A percentile compares a stretch with the other conserved stretches of the same genome.
phyloP scores from a whole-genome alignment of 2,888 invertebrate genomes.

The Phanerotoma sp. region DNA sequence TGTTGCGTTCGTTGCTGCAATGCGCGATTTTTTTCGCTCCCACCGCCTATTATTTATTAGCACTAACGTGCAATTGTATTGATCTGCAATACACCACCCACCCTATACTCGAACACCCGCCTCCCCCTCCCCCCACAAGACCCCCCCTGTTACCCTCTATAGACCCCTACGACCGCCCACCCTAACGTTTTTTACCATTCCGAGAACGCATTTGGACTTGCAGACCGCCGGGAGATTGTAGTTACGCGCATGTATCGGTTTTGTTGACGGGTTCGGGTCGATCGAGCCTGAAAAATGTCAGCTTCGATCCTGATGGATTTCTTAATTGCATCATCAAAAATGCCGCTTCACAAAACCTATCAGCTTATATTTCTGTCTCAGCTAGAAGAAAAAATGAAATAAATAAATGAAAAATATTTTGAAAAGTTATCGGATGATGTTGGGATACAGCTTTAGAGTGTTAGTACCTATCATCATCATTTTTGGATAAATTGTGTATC shows the following conservation, averaged over 20 bases:
- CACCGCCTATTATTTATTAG: constrained; percentile 59
- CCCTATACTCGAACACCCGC: constrained; percentile 32
- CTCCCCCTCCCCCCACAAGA: constrained; percentile 8
- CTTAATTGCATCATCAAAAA: constrained; percentile 14
- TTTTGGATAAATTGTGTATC: neutral
- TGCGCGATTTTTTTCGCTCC: constrained; percentile 57
- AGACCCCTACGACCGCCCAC: constrained; percentile 42
- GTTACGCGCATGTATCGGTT: constrained; percentile 49
- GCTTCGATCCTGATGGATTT: constrained; percentile 28
- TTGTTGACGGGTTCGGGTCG: constrained; percentile 39
- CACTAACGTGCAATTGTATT: constrained; percentile 59
- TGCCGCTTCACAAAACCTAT: constrained; percentile 10
- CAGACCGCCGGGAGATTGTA: constrained; percentile 53
- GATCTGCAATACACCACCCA: constrained; percentile 57
- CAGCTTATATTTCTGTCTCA: neutral
- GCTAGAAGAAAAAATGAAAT: too few species aligned
- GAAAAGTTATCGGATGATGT: too few species aligned
- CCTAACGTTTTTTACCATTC: constrained; percentile 55
- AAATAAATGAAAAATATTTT: too few species aligned
- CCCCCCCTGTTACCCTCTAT: constrained; percentile 20
- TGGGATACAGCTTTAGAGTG: too few species aligned
- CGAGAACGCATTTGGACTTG: constrained; percentile 56
- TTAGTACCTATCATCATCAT: too few species aligned
- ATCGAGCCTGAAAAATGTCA: constrained; percentile 39
- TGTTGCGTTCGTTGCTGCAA: constrained; percentile 57